Percentiles rank a stretch among this genome's conserved stretches.
phyloP scores from a whole-genome alignment of 1,140 invertebrate genomes.

The Aethina tumida region DNA sequence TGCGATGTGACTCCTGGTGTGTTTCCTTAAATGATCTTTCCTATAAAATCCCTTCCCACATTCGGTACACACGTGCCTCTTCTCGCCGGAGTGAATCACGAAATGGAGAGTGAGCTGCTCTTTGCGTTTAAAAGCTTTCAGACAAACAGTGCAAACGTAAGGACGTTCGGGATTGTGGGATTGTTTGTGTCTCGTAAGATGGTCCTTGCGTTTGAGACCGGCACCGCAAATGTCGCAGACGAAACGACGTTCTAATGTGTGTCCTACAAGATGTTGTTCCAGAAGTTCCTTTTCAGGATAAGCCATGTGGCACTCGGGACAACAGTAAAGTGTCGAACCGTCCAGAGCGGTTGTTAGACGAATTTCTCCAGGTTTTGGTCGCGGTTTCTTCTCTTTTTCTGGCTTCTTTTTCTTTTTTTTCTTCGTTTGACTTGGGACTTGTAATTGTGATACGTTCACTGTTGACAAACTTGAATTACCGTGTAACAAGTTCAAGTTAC shows the following conservation, averaged over 20 bases:
- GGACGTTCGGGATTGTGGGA: constrained; percentile 71
- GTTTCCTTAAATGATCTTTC: constrained; percentile 69
- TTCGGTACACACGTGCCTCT: constrained; percentile 73
- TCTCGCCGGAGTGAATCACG: constrained; percentile 78
- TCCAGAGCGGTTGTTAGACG: constrained; percentile 70
- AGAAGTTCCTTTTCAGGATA: constrained; percentile 71
- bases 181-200: constrained; percentile 70
- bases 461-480: constrained; percentile 19
- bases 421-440: constrained; percentile 41
- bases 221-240: constrained; percentile 81
- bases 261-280: constrained; percentile 70
- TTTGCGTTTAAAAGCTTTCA: constrained; percentile 77
- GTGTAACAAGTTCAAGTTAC: constrained; percentile 24
- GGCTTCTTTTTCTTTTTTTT: constrained; percentile 78
- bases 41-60: constrained; percentile 75
- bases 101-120: constrained; percentile 76
- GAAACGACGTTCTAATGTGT: constrained; percentile 68
- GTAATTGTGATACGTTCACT: constrained; percentile 18
- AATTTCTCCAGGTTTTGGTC: constrained; percentile 73
- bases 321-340: constrained; percentile 73
- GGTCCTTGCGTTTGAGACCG: constrained; percentile 71
- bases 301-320: constrained; percentile 78
- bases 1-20: constrained; percentile 72
- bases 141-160: constrained; percentile 71
- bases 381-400: constrained; percentile 66